phyloP scores from a whole-genome alignment of 2,888 invertebrate genomes.

The Chaetogeoica ovagalla region DNA sequence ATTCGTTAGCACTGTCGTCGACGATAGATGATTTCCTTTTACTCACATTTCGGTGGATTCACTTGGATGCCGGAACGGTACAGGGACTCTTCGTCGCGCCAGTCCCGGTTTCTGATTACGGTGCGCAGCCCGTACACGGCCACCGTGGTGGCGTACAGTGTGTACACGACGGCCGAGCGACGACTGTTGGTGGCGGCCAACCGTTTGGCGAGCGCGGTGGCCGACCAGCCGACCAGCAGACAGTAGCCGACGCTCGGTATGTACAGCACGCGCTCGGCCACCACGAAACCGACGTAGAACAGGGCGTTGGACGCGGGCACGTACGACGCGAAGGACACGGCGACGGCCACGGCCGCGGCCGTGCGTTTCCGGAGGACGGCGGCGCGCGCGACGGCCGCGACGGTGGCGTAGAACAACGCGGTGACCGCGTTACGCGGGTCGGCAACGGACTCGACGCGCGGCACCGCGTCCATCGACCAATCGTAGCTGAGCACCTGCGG shows the following conservation, averaged over 20 bases:
- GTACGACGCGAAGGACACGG: slow-evolving; percentile 84
- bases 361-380: slow-evolving; percentile 17
- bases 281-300: slow-evolving; percentile 96
- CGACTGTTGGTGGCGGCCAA: slow-evolving; percentile 55
- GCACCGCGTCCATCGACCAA: slow-evolving; percentile 97
- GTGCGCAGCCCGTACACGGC: slow-evolving; percentile 74
- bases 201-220: slow-evolving; percentile 60
- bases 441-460: slow-evolving; percentile 74
- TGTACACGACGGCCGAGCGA: slow-evolving; percentile 57
- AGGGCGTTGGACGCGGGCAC: slow-evolving; percentile 93
- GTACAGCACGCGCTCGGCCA: slow-evolving; percentile 93
- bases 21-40: too few species aligned
- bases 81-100: slow-evolving; percentile 88
- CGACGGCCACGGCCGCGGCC: slow-evolving; percentile 59
- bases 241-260: slow-evolving; percentile 95
- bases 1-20: too few species aligned
- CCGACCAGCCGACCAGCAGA: slow-evolving; percentile 73
- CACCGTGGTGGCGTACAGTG: slow-evolving; percentile 65
- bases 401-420: slow-evolving; percentile 70
- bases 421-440: slow-evolving; percentile 80
- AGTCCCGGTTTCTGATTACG: slow-evolving; percentile 80
- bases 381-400: slow-evolving; percentile 53
- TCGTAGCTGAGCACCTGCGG: slow-evolving; percentile 91
- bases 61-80: slow-evolving; percentile 86
- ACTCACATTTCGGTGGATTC: slow-evolving; percentile 93